phyloP scores from a whole-genome alignment of 2,113 vertebrate genomes.

The Fregata magnificens region DNA sequence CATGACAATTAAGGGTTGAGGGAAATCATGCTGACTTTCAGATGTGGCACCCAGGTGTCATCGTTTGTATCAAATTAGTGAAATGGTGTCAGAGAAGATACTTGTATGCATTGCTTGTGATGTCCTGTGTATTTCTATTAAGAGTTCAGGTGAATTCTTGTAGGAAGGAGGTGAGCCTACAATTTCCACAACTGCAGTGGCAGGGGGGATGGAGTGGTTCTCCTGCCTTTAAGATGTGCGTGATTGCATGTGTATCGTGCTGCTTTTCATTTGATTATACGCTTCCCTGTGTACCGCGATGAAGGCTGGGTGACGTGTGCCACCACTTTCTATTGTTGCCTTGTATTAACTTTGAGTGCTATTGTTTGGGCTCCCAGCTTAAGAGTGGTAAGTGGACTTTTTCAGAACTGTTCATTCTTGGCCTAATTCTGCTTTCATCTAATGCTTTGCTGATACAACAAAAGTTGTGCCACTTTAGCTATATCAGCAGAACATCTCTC shows the following conservation, averaged over 20 bases:
- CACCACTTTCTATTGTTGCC: neutral
- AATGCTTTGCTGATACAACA: neutral
- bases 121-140: neutral
- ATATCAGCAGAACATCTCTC: neutral
- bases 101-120: neutral
- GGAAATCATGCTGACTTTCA: neutral
- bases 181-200: neutral
- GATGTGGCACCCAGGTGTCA: constrained; percentile 18
- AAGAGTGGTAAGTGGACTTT: neutral
- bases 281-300: rapidly evolving
- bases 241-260: neutral
- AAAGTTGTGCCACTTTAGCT: neutral
- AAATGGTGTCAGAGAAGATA: neutral
- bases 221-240: neutral
- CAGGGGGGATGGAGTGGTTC: neutral
- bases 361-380: neutral
- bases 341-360: neutral
- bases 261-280: neutral
- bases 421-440: neutral
- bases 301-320: neutral
- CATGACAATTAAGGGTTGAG: constrained; percentile 44
- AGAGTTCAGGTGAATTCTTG: neutral
- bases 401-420: neutral
- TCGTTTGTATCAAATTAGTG: constrained; percentile 54
- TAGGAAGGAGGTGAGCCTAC: neutral